phyloP scores from a whole-genome alignment of 2,113 vertebrate genomes.

The Hemibates koningsi region DNA sequence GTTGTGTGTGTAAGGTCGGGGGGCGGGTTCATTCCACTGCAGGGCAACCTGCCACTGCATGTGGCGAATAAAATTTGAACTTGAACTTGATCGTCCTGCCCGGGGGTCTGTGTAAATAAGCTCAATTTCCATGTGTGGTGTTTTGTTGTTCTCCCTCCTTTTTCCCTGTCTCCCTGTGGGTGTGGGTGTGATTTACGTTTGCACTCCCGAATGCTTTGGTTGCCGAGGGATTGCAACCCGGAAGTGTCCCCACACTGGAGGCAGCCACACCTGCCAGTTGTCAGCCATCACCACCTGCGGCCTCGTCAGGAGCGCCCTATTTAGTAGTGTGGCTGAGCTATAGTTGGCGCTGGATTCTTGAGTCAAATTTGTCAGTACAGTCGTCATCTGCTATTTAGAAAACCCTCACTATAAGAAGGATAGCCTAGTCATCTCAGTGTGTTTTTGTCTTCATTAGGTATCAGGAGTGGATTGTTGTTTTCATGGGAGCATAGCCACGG shows the following conservation, averaged over 20 bases:
- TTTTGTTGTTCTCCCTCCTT: background rate
- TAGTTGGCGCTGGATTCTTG: background rate
- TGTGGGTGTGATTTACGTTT: background rate
- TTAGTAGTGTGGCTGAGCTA: background rate
- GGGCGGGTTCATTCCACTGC: no score
- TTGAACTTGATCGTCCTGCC: background rate
- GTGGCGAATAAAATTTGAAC: no score
- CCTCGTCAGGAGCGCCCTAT: background rate
- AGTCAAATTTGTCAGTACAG: background rate
- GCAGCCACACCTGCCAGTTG: background rate
- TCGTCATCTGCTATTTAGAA: background rate
- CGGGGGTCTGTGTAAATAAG: background rate
- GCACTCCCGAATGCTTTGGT: background rate
- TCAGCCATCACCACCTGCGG: background rate
- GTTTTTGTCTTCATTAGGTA: background rate
- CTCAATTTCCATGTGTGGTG: background rate
- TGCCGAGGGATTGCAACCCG: background rate
- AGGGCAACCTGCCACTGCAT: no score
- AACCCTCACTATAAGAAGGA: background rate
- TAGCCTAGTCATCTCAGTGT: background rate
- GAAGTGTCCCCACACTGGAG: background rate
- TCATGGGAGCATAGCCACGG: background rate
- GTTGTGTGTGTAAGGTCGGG: no score
- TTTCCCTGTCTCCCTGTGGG: background rate
- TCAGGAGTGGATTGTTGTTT: background rate